Evolutionary conservation across 2,797 vertebrate species (phyloP), one percentile per base, ranked within the genome.

Genomic region (Tokudaia muenninki): DNA sequence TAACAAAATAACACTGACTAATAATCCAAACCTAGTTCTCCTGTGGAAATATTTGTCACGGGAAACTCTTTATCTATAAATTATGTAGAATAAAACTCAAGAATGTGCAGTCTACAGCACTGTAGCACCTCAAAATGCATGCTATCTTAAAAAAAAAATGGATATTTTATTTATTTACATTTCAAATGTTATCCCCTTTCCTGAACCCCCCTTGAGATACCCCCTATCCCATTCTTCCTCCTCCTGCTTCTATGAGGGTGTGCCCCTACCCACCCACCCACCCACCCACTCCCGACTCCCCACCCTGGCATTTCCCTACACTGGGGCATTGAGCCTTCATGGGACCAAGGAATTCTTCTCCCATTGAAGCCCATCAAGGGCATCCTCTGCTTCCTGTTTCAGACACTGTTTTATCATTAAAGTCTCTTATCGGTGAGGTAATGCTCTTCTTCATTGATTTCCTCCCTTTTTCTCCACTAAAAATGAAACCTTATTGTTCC

Each of bases 401-500:
- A 93, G 37, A 65, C 34, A 74, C 10, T n/a, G 3, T 74, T 88
- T 72, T 21, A 82, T 86, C n/a, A 70, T 34, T 78, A 65, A 95
- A 79, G 2, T 91, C 19, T 93, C 94, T 94, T 72, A 52, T 55
- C 41, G 65, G 19, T 84, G 50, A 87, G 61, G 17, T 83, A 93
- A 77, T 6, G 10, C 67, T 70, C 13, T 50, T n/a, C 13, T 52
- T 91, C 82, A 83, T 13, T 83, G 34, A 87, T 87, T 37, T 67
- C 13, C 22, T 92, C 21, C 17, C 63, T 26, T 87, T 17, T 78
- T 67, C 6, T 26, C 31, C 65, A 80, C 5, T 3, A 50, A 95
- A 96, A 93, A 81, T 13, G 10, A 96, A 75, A 95, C 3, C 41
- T 87, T 70, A 77, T 29, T 87, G 75, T 78, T 92, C 63, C 59